Base-by-base conservation (phyloP, 2,888 invertebrate genomes). In the Morpho achilles region DNA sequence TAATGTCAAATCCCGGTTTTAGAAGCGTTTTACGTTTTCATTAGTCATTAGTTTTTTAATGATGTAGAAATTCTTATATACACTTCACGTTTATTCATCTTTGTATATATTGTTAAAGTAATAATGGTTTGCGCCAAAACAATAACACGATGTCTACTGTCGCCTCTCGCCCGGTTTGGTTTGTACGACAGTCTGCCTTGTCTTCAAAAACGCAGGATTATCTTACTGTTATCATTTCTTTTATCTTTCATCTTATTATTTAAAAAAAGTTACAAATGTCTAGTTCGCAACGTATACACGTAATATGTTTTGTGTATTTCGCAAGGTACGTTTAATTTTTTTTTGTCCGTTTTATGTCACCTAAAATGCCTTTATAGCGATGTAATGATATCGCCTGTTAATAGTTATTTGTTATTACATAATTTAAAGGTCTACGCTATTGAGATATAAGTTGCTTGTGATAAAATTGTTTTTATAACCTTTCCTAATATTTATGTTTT, bases 1-100 rank as follows among this genome's bases (percentile, higher is more conserved):
- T 80, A 81, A 83, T 85, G 87, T 88, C 89, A 89, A 80, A 82
- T 75, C 85, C 84, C 84, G 84, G 87, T 88, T 89, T 86, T 79
- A 80, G 74, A 73, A 70, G 75, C 70, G 73, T 76, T 82, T 85
- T 80, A 73, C 68, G 71, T 71, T 63, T 52, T 39, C 23, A 56
- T 56, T 58, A 10, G 32, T 41, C 32, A 43, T 43, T 41, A 47
- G 45, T 58, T 61, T 61, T 58, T 55, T 48, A 57, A 55, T 40
- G 23, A 51, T 58, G 45, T 47, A 53, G 49, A 49, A 39, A 41
- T 16, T 44, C 8, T 50, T 46, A 57, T 32, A 43, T 9, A 41
- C 10, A 3, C 7, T n/a, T n/a, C 7, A 48, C 41, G 47, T 22
- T n/a, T 42, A 41, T 23, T 32, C 47, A 48, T 48, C 40, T 46